Percentiles rank a stretch among this genome's conserved stretches.
phyloP scores from a whole-genome alignment of 1,140 invertebrate species.

The Drosophila micromelanica region DNA sequence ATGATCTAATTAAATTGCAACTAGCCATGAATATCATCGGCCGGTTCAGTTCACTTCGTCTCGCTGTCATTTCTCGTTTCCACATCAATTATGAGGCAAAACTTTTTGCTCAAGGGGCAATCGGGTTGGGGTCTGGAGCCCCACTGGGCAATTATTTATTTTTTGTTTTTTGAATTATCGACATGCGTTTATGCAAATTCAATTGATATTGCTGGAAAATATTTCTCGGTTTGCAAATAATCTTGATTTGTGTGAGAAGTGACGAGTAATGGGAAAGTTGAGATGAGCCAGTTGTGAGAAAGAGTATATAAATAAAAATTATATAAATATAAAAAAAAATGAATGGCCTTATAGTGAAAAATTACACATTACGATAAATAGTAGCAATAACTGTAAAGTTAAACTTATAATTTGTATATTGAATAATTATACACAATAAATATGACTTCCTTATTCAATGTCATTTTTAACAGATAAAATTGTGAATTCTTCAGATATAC shows the following conservation, averaged over 20 bases:
- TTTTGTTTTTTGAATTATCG: conserved; percentile 44
- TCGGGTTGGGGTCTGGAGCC: background rate
- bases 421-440: background rate
- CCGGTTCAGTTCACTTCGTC: conserved; percentile 43
- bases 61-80: conserved; percentile 24
- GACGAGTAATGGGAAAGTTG: background rate
- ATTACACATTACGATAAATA: too few relatives aligned
- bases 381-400: too few relatives aligned
- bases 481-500: too few relatives aligned
- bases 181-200: conserved; percentile 60
- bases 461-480: too few relatives aligned
- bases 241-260: background rate
- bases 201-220: conserved; percentile 38
- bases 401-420: too few relatives aligned
- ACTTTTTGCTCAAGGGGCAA: background rate
- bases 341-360: too few relatives aligned
- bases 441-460: too few relatives aligned
- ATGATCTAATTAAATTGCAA: conserved; percentile 79
- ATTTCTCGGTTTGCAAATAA: conserved; percentile 2
- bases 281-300: background rate
- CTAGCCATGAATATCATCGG: conserved; percentile 74
- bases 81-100: conserved; percentile 32
- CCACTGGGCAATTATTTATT: background rate
- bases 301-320: background rate
- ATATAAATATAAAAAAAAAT: background rate